phyloP scores from a whole-genome alignment of 2,113 vertebrate genomes.

The Oxygymnocypris stewartii region DNA sequence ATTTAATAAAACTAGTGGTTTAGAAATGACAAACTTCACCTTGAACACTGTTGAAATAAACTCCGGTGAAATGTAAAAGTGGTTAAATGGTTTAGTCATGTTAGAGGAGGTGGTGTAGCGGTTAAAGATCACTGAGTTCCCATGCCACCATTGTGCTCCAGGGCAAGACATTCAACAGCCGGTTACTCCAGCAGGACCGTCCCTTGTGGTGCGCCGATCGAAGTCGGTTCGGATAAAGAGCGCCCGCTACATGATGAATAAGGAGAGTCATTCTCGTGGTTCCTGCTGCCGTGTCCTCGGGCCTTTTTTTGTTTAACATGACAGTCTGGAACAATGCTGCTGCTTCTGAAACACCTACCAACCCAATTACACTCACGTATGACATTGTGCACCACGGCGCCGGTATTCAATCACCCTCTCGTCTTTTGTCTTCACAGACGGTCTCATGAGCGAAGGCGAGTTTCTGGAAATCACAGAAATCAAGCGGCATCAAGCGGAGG shows the following conservation, averaged over 20 bases:
- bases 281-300: neutral
- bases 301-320: slow-evolving; percentile 13
- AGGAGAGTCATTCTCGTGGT: neutral
- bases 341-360: neutral
- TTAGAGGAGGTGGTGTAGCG: neutral
- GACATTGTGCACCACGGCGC: neutral
- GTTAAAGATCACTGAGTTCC: neutral
- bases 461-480: slow-evolving; percentile 90
- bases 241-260: neutral
- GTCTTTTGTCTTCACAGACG: slow-evolving; percentile 70
- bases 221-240: neutral
- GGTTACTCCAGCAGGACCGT: neutral
- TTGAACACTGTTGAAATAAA: neutral
- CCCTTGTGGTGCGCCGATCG: neutral
- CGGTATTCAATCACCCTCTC: neutral
- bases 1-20: neutral
- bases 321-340: neutral
- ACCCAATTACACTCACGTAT: neutral
- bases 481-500: slow-evolving; percentile 86
- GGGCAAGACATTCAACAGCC: neutral
- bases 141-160: neutral
- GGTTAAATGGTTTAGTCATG: neutral
- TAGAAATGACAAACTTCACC: neutral
- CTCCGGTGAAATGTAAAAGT: neutral
- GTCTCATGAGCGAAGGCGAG: slow-evolving; percentile 85